Percentiles rank a stretch among this genome's conserved stretches.
These are phyloP conservation scores for Leucophenga montana DNA, from an alignment of 2,888 invertebrate genomes.

Conservation along the genomic window DNA sequence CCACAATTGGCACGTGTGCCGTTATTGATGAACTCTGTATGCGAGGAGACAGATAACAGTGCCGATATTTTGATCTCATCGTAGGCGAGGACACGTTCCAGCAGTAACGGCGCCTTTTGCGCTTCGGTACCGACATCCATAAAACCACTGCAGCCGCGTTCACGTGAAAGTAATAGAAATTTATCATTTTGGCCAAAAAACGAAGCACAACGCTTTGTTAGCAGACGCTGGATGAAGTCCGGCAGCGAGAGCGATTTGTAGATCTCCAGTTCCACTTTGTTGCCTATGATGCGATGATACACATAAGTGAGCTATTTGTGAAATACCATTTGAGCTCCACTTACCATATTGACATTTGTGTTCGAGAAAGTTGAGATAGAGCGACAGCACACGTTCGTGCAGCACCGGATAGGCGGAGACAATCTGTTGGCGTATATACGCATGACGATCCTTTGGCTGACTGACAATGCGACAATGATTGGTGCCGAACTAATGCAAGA, in stretches of 20 bases:
- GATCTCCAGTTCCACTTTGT: conserved; percentile 44
- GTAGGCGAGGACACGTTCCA: conserved; percentile 75
- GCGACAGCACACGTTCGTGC: conserved; percentile 78
- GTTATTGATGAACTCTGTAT: conserved; percentile 76
- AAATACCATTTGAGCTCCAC: conserved; percentile 24
- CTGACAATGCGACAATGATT: conserved; percentile 63
- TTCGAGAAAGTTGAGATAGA: conserved; percentile 79
- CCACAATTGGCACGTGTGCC: conserved; percentile 76
- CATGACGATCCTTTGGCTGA: conserved; percentile 58
- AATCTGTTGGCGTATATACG: conserved; percentile 62
- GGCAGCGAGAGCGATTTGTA: conserved; percentile 73
- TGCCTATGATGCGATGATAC: too few relatives aligned
- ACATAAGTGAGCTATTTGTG: too few relatives aligned
- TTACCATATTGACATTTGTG: conserved; percentile 75
- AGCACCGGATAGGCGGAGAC: conserved; percentile 80
- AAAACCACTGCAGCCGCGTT: conserved; percentile 74
- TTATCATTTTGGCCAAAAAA: conserved; percentile 74
- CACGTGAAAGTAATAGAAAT: conserved; percentile 72
- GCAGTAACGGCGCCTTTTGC: conserved; percentile 73
- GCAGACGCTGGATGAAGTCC: conserved; percentile 75
- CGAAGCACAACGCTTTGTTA: conserved; percentile 75
- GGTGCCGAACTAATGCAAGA: conserved; percentile 68
- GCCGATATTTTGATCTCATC: conserved; percentile 77
- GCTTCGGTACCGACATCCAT: conserved; percentile 74
- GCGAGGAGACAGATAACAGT: conserved; percentile 75